These are phyloP conservation scores for Notodonta dromedarius DNA, from an alignment of 2,888 invertebrate species.

Conservation along the genomic window DNA sequence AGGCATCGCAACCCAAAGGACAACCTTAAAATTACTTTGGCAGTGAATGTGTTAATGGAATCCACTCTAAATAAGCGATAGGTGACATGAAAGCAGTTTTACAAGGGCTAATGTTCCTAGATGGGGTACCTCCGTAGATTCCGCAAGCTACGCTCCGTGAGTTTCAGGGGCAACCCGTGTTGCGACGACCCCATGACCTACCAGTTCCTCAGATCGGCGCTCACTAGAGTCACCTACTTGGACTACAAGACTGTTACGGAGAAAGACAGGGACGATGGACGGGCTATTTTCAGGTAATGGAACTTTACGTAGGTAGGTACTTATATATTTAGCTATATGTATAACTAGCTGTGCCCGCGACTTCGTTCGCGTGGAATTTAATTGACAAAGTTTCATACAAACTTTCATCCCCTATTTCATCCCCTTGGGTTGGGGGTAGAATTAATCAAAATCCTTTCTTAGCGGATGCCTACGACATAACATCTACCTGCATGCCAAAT, in stretches of 20 bases:
- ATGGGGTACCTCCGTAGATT: slow-evolving; percentile 89
- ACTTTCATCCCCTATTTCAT: too few relatives aligned
- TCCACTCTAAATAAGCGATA: not conserved
- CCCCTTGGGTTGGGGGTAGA: too few relatives aligned
- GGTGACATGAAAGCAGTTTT: not conserved
- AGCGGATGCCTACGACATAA: too few relatives aligned
- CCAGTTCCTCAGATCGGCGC: slow-evolving; percentile 88
- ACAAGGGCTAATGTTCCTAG: slow-evolving; percentile 66
- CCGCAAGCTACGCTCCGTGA: slow-evolving; percentile 87
- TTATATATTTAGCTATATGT: too few relatives aligned
- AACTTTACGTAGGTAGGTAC: not conserved
- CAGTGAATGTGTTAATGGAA: too few relatives aligned
- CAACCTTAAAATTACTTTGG: too few relatives aligned
- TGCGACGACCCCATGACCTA: slow-evolving; percentile 86
- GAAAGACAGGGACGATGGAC: slow-evolving; percentile 82
- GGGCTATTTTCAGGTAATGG: slow-evolving; percentile 81
- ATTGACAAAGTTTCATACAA: too few relatives aligned
- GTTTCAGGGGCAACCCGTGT: slow-evolving; percentile 93
- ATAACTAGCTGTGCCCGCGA: too few relatives aligned
- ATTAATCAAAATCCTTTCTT: too few relatives aligned
- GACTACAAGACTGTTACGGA: slow-evolving; percentile 89
- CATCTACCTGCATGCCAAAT: too few relatives aligned
- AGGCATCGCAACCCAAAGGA: too few relatives aligned
- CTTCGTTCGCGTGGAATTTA: too few relatives aligned
- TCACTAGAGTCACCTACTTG: slow-evolving; percentile 89